A percentile compares a stretch with the other conserved stretches of the same genome.
phyloP scores from a whole-genome alignment of 1,140 invertebrate species.

The Bombus balteatus region DNA sequence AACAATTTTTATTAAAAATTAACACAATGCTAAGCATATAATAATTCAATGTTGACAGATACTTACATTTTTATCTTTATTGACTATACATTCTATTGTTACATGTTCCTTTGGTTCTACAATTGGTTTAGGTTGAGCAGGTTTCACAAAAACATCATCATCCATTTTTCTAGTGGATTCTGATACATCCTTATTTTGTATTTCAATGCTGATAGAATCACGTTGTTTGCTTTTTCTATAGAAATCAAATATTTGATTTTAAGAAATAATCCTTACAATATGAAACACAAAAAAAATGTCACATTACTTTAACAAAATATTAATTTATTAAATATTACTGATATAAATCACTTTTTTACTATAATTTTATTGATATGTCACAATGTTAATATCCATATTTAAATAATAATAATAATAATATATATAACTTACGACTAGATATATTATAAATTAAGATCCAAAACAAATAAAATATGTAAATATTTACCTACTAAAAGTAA shows the following conservation, averaged over 20 bases:
- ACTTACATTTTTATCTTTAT: slow-evolving; percentile 73
- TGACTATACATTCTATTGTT: slow-evolving; percentile 67
- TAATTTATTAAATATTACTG: background rate
- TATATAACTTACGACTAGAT: background rate
- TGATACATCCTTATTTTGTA: slow-evolving; percentile 64
- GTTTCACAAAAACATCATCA: slow-evolving; percentile 78
- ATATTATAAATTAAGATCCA: background rate
- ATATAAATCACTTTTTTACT: background rate
- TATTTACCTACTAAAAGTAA: background rate
- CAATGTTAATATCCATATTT: background rate
- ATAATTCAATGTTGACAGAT: slow-evolving; percentile 18
- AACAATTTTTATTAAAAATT: slow-evolving; percentile 3
- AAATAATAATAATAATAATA: background rate
- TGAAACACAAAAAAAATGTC: background rate
- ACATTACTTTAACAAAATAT: background rate
- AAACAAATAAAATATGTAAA: slow-evolving; percentile 14
- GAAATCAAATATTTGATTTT: slow-evolving; percentile 21
- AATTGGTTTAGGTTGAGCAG: slow-evolving; percentile 72
- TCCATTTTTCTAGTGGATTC: slow-evolving; percentile 68
- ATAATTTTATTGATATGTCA: background rate
- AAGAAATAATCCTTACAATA: background rate
- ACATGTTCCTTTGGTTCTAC: slow-evolving; percentile 67
- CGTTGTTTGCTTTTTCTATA: slow-evolving; percentile 73
- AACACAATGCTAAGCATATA: background rate
- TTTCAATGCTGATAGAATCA: slow-evolving; percentile 67